Evolutionary conservation across 30 jellyfish, hydroid and myxozoan species (phyloP), one percentile per base, ranked within the genome.

Genomic region (Cassiopea andromeda): DNA sequence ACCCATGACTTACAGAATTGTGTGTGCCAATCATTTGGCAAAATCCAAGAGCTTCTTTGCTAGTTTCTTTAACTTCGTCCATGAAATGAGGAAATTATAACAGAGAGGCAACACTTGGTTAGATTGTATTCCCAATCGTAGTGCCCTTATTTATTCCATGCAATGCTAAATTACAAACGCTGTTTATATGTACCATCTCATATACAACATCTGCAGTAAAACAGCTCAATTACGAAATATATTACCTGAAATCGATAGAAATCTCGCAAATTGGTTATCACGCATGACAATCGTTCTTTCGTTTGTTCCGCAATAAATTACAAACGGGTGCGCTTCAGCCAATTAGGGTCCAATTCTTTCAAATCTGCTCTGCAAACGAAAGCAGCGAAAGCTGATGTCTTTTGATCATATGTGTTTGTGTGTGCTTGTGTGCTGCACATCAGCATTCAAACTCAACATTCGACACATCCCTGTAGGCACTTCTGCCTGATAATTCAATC

Each of bases 241-340:
- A 14, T 75, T 78, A 69, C 49, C 91, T 83, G 91, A 83, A 15
- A 54, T n/a, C 91, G 76, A 69, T 83, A 69, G 91, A 71, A 16
- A 49, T 69, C 84, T 72, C 75, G 91, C 80, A 58, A 83, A 83
- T 83, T 68, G 54, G 70, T 83, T 83, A 83, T 45, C 84, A 48
- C 84, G 77, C 70, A 71, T 83, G 91, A 83, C 83, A 47, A 18
- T 71, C 91, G 60, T 83, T 69, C 84, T 57, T 73, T 46, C 89
- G 64, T 80, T 70, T 70, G 77, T 83, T 83, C 83, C 18, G 67
- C 80, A 19, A 44, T 44, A 16, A 17, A 72, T 49, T 50, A 69
- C 91, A 83, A 83, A 83, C 91, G 75, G 16, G 57, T 73, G 91
- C 91, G 84, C 84, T 70, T 70, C 46, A 83, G 91, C 91, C 72